These are phyloP conservation scores for Listrodromus nycthemerus DNA, from an alignment of 2,888 invertebrate species.

Conservation along the genomic window DNA sequence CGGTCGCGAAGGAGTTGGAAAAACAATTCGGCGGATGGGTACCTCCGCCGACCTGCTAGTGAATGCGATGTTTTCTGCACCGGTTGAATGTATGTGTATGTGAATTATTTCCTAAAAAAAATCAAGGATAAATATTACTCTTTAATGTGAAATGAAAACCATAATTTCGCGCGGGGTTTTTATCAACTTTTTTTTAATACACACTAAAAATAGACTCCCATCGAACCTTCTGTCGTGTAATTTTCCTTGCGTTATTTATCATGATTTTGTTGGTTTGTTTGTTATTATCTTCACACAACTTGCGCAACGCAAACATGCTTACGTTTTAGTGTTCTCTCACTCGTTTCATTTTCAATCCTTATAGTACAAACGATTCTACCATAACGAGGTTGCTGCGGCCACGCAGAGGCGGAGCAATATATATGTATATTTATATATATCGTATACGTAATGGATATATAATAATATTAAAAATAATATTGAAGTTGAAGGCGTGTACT, in stretches of 20 bases:
- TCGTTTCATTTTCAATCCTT: conserved; percentile 26
- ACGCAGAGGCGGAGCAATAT: conserved; percentile 8
- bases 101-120: not conserved
- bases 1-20: conserved; percentile 92
- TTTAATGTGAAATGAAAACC: not conserved
- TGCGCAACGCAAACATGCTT: conserved; percentile 2
- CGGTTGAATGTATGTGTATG: too few species aligned
- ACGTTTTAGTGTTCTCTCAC: conserved; percentile 14
- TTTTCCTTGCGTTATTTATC: conserved; percentile 9
- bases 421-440: conserved; percentile 23
- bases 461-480: conserved; percentile 30
- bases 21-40: conserved; percentile 93
- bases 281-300: conserved; percentile 16
- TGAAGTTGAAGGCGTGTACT: conserved; percentile 5
- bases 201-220: not conserved
- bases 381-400: conserved; percentile 13
- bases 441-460: not conserved
- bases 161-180: not conserved
- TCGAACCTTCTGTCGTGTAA: not conserved
- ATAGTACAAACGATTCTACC: conserved; percentile 18
- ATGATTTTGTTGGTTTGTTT: not conserved
- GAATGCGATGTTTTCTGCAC: not conserved
- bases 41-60: conserved; percentile 83
- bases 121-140: too few species aligned
- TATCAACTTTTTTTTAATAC: not conserved